Conservation (phyloP, 1,140 invertebrate species). For the Frieseomelitta varia region DNA sequence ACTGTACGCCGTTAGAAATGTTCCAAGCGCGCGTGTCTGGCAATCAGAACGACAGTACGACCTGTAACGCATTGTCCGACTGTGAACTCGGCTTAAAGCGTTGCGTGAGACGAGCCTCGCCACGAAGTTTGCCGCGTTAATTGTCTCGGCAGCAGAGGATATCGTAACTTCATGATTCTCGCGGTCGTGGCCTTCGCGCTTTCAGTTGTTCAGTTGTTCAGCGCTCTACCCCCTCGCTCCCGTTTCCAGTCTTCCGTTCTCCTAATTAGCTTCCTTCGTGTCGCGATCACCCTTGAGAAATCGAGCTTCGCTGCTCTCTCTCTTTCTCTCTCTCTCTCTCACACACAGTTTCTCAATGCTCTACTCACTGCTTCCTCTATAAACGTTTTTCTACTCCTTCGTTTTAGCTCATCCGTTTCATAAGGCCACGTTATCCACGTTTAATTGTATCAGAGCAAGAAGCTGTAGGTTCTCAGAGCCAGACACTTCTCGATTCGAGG, state of each 20-base stretch:
- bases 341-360: background rate
- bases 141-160: conserved; percentile 26
- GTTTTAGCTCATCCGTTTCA: background rate
- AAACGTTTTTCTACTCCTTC: background rate
- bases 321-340: background rate
- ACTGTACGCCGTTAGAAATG: background rate
- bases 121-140: conserved; percentile 31
- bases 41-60: background rate
- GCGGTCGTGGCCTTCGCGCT: background rate
- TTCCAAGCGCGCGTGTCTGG: conserved; percentile 10
- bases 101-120: conserved; percentile 23
- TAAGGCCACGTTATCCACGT: conserved; percentile 24
- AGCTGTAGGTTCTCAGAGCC: background rate
- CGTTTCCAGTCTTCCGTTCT: background rate
- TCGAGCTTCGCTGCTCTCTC: background rate
- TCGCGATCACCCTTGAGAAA: conserved; percentile 17
- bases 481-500: background rate
- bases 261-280: conserved; percentile 20
- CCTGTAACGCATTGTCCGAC: background rate
- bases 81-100: conserved; percentile 34
- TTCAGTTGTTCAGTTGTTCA: conserved; percentile 14
- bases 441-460: conserved; percentile 36
- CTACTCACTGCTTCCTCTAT: background rate
- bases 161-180: conserved; percentile 22
- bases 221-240: background rate